These are phyloP conservation scores for Epirrita christyi DNA, from an alignment of 2,888 invertebrate species.

Conservation along the genomic window DNA sequence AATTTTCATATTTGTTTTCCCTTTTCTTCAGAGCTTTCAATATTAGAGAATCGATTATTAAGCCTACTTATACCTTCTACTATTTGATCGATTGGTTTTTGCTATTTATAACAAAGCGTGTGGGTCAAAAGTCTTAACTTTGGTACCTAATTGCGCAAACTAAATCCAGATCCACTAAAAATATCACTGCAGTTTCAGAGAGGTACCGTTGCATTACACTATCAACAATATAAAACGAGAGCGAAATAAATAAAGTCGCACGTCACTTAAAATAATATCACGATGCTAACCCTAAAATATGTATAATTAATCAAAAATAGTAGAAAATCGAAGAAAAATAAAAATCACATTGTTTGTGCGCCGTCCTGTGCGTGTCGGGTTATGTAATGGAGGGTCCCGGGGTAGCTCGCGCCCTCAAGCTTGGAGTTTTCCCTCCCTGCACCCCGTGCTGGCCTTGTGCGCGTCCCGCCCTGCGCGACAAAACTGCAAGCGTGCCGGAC, in stretches of 20 bases:
- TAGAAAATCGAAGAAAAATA: conserved; percentile 77
- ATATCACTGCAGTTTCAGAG: conserved; percentile 57
- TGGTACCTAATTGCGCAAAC: conserved; percentile 33
- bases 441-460: conserved; percentile 51
- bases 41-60: conserved; percentile 17
- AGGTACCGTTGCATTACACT: conserved; percentile 57
- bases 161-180: conserved; percentile 40
- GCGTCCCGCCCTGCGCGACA: conserved; percentile 49
- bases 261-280: conserved; percentile 75
- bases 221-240: conserved; percentile 62
- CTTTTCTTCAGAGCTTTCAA: conserved; percentile 2
- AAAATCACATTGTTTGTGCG: conserved; percentile 84
- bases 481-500: conserved; percentile 8
- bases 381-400: conserved; percentile 80
- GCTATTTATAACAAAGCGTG: conserved; percentile 24
- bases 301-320: conserved; percentile 77
- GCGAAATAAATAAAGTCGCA: conserved; percentile 63
- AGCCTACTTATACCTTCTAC: conserved; percentile 5
- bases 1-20: conserved; percentile 55
- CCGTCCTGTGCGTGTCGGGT: conserved; percentile 83
- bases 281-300: conserved; percentile 76
- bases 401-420: conserved; percentile 58
- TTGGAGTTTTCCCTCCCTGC: conserved; percentile 44
- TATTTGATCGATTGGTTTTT: conserved; percentile 48
- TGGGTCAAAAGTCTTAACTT: conserved; percentile 20